Evolutionary conservation across 2,888 invertebrate species (phyloP), one percentile per base, ranked within the genome.

Genomic region (Desoria tigrina): DNA sequence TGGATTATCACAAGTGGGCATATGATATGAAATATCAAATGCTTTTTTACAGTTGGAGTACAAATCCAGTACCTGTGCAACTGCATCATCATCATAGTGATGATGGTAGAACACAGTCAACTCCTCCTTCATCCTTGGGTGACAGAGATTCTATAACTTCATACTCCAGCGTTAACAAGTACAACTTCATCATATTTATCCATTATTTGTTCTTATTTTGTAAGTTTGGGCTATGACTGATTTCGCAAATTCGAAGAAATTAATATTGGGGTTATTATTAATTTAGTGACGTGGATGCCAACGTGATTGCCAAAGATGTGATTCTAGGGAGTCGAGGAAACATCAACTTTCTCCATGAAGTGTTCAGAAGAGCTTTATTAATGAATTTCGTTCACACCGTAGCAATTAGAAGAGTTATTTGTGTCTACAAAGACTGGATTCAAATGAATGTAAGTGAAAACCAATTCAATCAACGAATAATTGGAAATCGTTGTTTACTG

Each of bases 361-460:
- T 96, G 64, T 90, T 94, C 79, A 86, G 96, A 28, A 94, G 96
- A 82, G 94, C 94, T 37, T 92, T 96, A 82, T 83, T 95, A 55
- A 83, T 96, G 77, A 91, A 92, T 73, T 94, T 95, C 80, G 85
- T 87, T 2, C 92, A 94, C 80, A 90, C 93, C 16, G 88, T 89
- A 69, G 92, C 95, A 4, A 90, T 93, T 68, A 84, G 93, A 54
- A 88, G 91, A 77, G 92, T 94, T 49, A 92, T 97, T 75, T 87
- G 90, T 50, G 90, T 95, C 2, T 97, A 97, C 80, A 91, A 93
- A 80, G 95, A 97, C 81, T 92, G 97, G 90, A 94, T 97, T 82
- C 92, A 92, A 78, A 88, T 89, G 82, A 90, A 88, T 79, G 87
- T 88, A 77, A 81, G 83, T 60, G 49, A 56, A 14, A 58, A 53